A percentile compares a stretch with the other conserved stretches of the same genome.
phyloP scores from a whole-genome alignment of 2,113 vertebrate species.

The Labrus mixtus region DNA sequence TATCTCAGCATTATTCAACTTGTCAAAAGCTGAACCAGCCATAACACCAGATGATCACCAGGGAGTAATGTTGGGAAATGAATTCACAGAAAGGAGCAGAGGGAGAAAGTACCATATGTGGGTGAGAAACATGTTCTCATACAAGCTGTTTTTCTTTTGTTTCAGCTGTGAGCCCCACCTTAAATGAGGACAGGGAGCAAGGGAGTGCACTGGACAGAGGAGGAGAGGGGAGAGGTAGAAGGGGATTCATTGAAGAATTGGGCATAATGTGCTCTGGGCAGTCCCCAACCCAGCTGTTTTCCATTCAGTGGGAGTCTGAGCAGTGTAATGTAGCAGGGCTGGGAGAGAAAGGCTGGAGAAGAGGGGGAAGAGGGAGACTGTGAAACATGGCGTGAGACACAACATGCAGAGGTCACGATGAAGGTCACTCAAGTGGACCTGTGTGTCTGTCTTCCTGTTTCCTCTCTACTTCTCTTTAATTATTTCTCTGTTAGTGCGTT shows the following conservation, averaged over 20 bases:
- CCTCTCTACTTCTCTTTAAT: constrained; percentile 1
- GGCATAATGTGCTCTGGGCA: constrained; percentile 79
- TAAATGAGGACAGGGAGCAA: constrained; percentile 78
- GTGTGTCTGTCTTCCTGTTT: constrained; percentile 24
- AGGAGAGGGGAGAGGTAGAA: constrained; percentile 71
- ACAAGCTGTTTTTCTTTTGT: constrained; percentile 82
- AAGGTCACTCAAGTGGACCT: constrained; percentile 24
- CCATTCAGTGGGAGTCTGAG: constrained; percentile 75
- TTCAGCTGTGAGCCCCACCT: constrained; percentile 82
- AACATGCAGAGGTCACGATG: constrained; percentile 59
- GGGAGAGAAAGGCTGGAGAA: constrained; percentile 49
- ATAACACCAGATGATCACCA: constrained; percentile 73
- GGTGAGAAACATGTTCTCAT: constrained; percentile 82
- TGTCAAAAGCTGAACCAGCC: constrained; percentile 93
- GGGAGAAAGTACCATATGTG: constrained; percentile 79
- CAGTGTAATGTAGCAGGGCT: constrained; percentile 69
- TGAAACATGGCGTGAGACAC: constrained; percentile 65
- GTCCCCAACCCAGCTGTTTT: constrained; percentile 80
- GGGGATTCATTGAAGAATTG: constrained; percentile 79
- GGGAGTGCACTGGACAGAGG: constrained; percentile 71
- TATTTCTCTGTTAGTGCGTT: not conserved
- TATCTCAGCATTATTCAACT: constrained; percentile 90
- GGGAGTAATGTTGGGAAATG: constrained; percentile 78
- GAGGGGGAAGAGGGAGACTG: constrained; percentile 52
- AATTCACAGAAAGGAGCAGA: constrained; percentile 71